Conservation (phyloP, 2,888 invertebrate species). For the Calameuta pallipes region DNA sequence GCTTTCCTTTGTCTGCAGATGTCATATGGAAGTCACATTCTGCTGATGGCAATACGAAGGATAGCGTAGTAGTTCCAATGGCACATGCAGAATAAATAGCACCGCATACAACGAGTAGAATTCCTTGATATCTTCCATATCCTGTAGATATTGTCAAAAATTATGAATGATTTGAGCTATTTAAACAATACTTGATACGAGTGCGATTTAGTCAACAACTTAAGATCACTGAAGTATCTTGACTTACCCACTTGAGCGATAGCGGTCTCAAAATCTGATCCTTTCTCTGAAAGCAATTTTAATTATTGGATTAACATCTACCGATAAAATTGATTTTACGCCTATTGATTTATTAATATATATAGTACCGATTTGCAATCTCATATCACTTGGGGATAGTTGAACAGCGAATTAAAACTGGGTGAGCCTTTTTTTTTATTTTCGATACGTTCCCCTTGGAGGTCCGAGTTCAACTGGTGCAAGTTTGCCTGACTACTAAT, state of each 20-base stretch:
- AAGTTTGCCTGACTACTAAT: not conserved
- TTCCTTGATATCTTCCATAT: not conserved
- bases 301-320: not conserved
- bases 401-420: not conserved
- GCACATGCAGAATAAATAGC: not conserved
- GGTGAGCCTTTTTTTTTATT: not conserved
- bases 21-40: conserved; percentile 86
- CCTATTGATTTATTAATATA: not conserved
- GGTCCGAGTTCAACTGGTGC: not conserved
- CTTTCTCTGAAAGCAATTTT: conserved; percentile 14
- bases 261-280: conserved; percentile 72
- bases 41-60: conserved; percentile 83
- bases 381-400: not conserved
- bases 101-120: not conserved
- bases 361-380: not conserved
- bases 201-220: not conserved
- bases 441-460: not conserved
- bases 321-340: not conserved
- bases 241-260: conserved; percentile 71
- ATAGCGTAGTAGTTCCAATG: not conserved
- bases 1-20: conserved; percentile 81
- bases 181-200: not conserved
- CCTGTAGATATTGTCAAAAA: not conserved
- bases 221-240: conserved; percentile 8
- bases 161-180: not conserved